Percentiles rank a stretch among this genome's conserved stretches.
phyloP scores from a whole-genome alignment of 1,140 invertebrate species.

The Dolichoris vasculosae region DNA sequence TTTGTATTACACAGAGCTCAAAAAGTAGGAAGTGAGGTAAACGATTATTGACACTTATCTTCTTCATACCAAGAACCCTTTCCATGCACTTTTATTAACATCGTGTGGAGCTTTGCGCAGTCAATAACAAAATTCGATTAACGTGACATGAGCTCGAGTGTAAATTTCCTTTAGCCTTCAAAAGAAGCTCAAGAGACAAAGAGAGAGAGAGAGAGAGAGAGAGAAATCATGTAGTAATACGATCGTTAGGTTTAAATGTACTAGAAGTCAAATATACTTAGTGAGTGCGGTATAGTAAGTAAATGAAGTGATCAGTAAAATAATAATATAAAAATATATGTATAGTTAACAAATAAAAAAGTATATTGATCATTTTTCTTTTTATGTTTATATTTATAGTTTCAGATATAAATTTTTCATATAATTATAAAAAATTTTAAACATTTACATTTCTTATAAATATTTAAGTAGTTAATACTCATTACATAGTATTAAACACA shows the following conservation, averaged over 20 bases:
- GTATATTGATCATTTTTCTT: too few species aligned
- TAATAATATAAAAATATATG: too few species aligned
- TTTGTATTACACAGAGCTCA: conserved; percentile 14
- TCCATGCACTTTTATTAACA: conserved; percentile 25
- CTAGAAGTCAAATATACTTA: background rate
- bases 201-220: background rate
- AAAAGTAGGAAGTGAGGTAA: conserved; percentile 45
- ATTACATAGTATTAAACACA: too few species aligned
- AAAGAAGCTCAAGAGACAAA: background rate
- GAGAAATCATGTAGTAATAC: background rate
- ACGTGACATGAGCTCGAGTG: conserved; percentile 11
- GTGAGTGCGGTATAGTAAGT: background rate
- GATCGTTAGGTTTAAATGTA: background rate
- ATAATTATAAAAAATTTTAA: too few species aligned
- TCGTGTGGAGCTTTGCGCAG: conserved; percentile 3
- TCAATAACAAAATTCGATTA: conserved; percentile 46
- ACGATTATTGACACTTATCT: conserved; percentile 50
- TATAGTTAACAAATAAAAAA: too few species aligned
- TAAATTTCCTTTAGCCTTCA: conserved; percentile 28
- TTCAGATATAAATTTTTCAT: too few species aligned
- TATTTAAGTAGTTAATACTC: too few species aligned
- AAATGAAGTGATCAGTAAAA: background rate
- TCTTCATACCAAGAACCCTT: conserved; percentile 38
- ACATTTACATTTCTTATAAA: too few species aligned
- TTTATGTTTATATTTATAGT: too few species aligned